A percentile compares a stretch with the other conserved stretches of the same genome.
These are phyloP conservation scores for Philopedon plagiatum DNA, from an alignment of 2,888 invertebrate species.

Conservation along the genomic window DNA sequence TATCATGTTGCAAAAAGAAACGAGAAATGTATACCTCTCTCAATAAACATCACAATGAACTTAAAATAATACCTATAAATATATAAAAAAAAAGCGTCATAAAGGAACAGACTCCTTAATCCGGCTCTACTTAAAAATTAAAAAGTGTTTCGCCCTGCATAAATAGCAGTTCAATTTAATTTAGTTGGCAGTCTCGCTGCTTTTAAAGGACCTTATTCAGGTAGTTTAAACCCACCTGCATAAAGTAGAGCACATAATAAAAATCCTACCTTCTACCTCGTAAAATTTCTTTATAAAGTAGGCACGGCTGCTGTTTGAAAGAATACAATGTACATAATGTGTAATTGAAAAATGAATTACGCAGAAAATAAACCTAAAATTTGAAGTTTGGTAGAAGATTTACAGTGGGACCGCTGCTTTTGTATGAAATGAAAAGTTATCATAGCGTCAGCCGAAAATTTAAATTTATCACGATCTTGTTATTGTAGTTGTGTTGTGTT, in stretches of 20 bases:
- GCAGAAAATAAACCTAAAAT: background rate
- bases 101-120: no score
- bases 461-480: no score
- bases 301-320: background rate
- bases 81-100: no score
- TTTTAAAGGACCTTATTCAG: slow-evolving; percentile 1
- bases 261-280: background rate
- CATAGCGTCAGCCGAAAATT: no score
- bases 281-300: slow-evolving; percentile 2
- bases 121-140: background rate
- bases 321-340: background rate
- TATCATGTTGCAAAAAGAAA: no score
- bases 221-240: background rate
- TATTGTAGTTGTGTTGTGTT: no score
- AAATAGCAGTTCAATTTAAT: slow-evolving; percentile 7
- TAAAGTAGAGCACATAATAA: slow-evolving; percentile 3
- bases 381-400: background rate
- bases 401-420: no score
- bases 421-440: no score
- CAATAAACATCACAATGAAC: no score
- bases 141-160: slow-evolving; percentile 5
- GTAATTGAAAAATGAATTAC: background rate
- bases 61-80: no score
- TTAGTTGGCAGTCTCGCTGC: background rate
- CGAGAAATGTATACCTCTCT: no score